Conservation (phyloP, 2,888 invertebrate species). For the Entomobrya proxima region DNA sequence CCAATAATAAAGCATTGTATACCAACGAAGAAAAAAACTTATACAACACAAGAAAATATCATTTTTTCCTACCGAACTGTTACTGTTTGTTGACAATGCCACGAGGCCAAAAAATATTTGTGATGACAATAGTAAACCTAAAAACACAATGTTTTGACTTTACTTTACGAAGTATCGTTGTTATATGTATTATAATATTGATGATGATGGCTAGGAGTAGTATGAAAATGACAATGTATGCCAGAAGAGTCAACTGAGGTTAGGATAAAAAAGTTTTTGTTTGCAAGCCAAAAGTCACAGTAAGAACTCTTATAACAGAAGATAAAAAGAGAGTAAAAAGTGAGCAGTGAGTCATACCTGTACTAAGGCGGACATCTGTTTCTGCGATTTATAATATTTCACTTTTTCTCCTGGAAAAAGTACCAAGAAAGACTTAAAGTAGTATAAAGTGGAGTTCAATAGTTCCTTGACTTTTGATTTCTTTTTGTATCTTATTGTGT, state of each 20-base stretch:
- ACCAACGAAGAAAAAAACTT: slow-evolving; percentile 31
- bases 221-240: neutral
- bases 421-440: neutral
- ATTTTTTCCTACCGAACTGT: slow-evolving; percentile 8
- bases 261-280: neutral
- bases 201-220: too few relatives aligned
- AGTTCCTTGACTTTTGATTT: slow-evolving; percentile 6
- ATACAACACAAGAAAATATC: slow-evolving; percentile 21
- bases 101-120: neutral
- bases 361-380: neutral
- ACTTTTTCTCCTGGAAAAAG: neutral
- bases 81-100: neutral
- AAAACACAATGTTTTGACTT: slow-evolving; percentile 38
- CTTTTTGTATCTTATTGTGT: neutral
- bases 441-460: neutral
- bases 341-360: neutral
- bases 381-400: slow-evolving; percentile 32
- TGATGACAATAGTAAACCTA: neutral
- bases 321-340: neutral
- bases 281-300: neutral
- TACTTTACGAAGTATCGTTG: neutral
- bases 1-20: neutral
- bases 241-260: neutral
- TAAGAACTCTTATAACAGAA: too few relatives aligned
- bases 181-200: neutral